Conservation (phyloP, 1,140 invertebrate genomes). For the Bilobella aurantiaca region DNA sequence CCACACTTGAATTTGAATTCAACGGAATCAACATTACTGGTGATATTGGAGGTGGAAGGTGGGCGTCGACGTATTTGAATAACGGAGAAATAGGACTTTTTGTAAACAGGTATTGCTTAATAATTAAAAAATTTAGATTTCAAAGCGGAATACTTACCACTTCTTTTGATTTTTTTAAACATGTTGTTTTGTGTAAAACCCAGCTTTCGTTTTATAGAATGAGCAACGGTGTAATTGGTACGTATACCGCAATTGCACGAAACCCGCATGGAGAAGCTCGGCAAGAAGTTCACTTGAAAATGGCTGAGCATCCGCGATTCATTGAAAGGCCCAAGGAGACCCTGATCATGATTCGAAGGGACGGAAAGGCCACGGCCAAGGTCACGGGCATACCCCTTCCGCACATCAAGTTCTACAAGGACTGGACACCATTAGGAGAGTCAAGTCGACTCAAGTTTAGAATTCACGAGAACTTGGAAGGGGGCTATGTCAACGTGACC, state of each 20-base stretch:
- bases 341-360: slow-evolving; percentile 59
- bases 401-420: slow-evolving; percentile 87
- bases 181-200: slow-evolving; percentile 4
- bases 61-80: slow-evolving; percentile 71
- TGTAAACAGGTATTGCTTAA: slow-evolving; percentile 3
- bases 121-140: background rate
- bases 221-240: slow-evolving; percentile 79
- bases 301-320: slow-evolving; percentile 87
- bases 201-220: slow-evolving; percentile 48
- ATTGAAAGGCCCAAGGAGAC: slow-evolving; percentile 58
- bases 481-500: slow-evolving; percentile 58
- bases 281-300: slow-evolving; percentile 68
- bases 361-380: slow-evolving; percentile 58
- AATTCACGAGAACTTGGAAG: slow-evolving; percentile 10
- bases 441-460: slow-evolving; percentile 66
- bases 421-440: slow-evolving; percentile 73
- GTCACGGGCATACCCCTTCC: slow-evolving; percentile 83
- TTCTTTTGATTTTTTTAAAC: too few relatives aligned
- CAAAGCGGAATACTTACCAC: background rate
- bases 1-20: slow-evolving; percentile 41
- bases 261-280: slow-evolving; percentile 83
- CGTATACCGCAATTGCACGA: slow-evolving; percentile 81
- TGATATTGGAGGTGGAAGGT: slow-evolving; percentile 61
- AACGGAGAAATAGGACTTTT: slow-evolving; percentile 72
- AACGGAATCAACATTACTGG: slow-evolving; percentile 36